phyloP scores from a whole-genome alignment of 2,113 vertebrate genomes.

The Rhizomys pruinosus region DNA sequence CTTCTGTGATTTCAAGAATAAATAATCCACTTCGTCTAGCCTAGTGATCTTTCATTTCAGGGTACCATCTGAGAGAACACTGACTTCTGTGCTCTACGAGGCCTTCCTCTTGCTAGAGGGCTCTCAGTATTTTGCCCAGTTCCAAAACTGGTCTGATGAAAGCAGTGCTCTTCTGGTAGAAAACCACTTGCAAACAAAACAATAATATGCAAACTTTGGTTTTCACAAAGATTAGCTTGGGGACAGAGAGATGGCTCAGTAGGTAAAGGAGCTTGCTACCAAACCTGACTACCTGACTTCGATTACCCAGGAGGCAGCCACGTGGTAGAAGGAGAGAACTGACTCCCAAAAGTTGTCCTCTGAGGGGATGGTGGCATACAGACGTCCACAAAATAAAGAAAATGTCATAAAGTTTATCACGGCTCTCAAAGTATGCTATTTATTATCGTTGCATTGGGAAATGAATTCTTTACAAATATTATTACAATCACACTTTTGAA shows the following conservation, averaged over 20 bases:
- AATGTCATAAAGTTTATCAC: not conserved
- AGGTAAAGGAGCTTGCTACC: not conserved
- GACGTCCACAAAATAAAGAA: not conserved
- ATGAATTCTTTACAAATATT: not conserved
- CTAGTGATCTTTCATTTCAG: not conserved
- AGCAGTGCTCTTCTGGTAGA: not conserved
- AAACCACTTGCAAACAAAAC: not conserved
- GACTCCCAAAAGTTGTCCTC: not conserved
- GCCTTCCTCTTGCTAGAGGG: rapidly evolving
- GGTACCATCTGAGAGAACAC: not conserved
- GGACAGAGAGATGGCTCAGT: not conserved
- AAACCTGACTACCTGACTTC: not conserved
- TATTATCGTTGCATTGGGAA: not conserved
- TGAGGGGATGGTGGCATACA: not conserved
- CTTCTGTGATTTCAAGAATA: not conserved
- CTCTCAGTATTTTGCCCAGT: not conserved
- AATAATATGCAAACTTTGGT: not conserved
- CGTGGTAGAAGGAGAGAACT: not conserved
- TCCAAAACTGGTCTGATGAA: not conserved
- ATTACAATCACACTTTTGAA: not conserved
- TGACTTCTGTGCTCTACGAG: not conserved
- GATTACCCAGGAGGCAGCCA: not conserved
- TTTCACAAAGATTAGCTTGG: not conserved
- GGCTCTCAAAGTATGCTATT: not conserved
- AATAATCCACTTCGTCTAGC: not conserved